Evolutionary conservation across 2,888 invertebrate genomes (phyloP), one percentile per base, ranked within the genome.

Genomic region (Drosophila vallismaia): DNA sequence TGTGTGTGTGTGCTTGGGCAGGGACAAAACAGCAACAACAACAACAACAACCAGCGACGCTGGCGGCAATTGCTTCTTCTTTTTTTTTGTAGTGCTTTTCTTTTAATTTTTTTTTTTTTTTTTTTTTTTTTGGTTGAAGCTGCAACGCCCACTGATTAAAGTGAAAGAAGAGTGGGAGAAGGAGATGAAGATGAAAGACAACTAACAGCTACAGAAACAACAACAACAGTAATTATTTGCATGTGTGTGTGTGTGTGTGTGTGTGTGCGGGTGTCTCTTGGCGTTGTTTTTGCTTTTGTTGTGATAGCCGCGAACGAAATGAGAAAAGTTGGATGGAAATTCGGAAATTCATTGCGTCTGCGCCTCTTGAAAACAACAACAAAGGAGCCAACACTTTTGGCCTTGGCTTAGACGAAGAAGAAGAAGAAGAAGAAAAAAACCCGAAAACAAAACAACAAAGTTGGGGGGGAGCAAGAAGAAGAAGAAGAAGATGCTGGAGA

Each of bases 281-380:
- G 8, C 24, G 8, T 14, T 51, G n/a, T 51, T 58, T 24, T 44
- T 44, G 24, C 14, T 44, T 10, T 72, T 55, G 44, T 60, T 59
- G 36, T 49, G 44, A 59, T 69, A 70, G 36, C 33, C 26, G 28
- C 28, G n/a, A 28, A 28, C 28, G 4, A 33, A 19, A 46, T 24
- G 44, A 44, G 24, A 71, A 84, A 80, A 80, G 36, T 85, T 42
- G 10, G 52, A 72, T 29, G 72, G 44, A 72, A 75, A 81, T 71
- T 82, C 62, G 1, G 24, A 44, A 73, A 87, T 68, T 82, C 64
- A 79, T 79, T 71, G 88, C 86, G 83, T 79, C 86, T 87, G 86
- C 79, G 79, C 63, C 70, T 78, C 19, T 2, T 12, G 12, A 36
- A 42, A 48, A 73, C 69, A 78, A 66, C 64, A 68, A 42, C 48